Base-by-base conservation (phyloP, 2,888 invertebrate species). In the Abrostola triplasia region DNA sequence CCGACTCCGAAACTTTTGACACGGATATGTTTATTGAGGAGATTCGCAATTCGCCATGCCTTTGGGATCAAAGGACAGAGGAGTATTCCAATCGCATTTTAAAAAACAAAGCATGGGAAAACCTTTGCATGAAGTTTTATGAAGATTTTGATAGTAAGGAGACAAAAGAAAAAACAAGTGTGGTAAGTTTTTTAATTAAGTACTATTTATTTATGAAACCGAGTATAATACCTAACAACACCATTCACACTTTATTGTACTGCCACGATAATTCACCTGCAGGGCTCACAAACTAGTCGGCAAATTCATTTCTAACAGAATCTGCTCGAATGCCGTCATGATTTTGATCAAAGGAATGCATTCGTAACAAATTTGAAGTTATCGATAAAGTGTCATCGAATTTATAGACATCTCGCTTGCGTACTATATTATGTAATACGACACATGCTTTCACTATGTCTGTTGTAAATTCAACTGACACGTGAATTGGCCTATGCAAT, bases 221-320 rank as follows among this genome's bases (percentile, higher is more conserved):
- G 55, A 55, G 58, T 64, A 68, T 64, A 58, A n/a, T n/a, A n/a
- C 58, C 58, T 58, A 49, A 64, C 64, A 68, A 61, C 61, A 62
- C 62, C 56, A 62, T 62, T 62, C 56, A 56, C 60, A 57, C 63
- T 70, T 70, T 70, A 71, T 71, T 67, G 64, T 61, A 64, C 65
- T 71, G 70, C 70, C 67, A 70, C 61, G 70, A 59, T 62, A 70
- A 67, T 62, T 61, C 56, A 64, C 67, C 66, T 64, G 61, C 70
- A 60, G 64, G 60, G 58, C 65, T 62, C 63, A 68, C 60, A 65
- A 71, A 68, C 63, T 63, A 68, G 58, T 67, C 48, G 56, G 67
- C 67, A 64, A 67, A 71, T 71, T 64, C 59, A 59, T 67, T 65
- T 71, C 67, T 67, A 64, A 67, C 64, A 67, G 64, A 62, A 67